These are phyloP conservation scores for Drosophila anomalata DNA, from an alignment of 2,888 invertebrate genomes.

Conservation along the genomic window DNA sequence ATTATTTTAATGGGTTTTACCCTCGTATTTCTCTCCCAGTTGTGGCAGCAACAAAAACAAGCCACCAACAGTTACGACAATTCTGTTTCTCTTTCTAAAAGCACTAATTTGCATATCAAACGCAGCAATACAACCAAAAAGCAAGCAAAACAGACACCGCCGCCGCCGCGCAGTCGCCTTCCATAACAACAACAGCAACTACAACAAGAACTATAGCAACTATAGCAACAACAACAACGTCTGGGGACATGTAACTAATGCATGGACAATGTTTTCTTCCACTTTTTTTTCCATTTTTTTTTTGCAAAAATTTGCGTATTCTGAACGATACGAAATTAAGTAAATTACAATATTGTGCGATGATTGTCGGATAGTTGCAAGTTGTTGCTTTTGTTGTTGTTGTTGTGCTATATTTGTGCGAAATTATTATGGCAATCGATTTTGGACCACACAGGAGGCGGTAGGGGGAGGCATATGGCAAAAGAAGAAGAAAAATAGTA, in stretches of 20 bases:
- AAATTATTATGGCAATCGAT: constrained; percentile 79
- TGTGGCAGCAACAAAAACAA: constrained; percentile 10
- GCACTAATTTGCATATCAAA: constrained; percentile 74
- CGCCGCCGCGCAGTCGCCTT: constrained; percentile 68
- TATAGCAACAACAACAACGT: constrained; percentile 23
- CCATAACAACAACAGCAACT: constrained; percentile 46
- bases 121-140: constrained; percentile 53
- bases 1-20: not conserved
- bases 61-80: constrained; percentile 39
- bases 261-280: constrained; percentile 66
- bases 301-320: constrained; percentile 64
- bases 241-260: constrained; percentile 61
- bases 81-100: constrained; percentile 43
- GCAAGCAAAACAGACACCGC: constrained; percentile 66
- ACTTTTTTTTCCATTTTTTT: constrained; percentile 12
- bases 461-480: constrained; percentile 47
- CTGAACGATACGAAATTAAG: constrained; percentile 72
- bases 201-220: constrained; percentile 25
- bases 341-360: constrained; percentile 72
- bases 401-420: constrained; percentile 60
- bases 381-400: constrained; percentile 3
- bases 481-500: constrained; percentile 6
- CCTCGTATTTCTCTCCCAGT: not conserved
- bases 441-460: constrained; percentile 56
- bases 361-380: constrained; percentile 55